Conservation (phyloP, 2,797 vertebrate species). For the Hylomyscus alleni region DNA sequence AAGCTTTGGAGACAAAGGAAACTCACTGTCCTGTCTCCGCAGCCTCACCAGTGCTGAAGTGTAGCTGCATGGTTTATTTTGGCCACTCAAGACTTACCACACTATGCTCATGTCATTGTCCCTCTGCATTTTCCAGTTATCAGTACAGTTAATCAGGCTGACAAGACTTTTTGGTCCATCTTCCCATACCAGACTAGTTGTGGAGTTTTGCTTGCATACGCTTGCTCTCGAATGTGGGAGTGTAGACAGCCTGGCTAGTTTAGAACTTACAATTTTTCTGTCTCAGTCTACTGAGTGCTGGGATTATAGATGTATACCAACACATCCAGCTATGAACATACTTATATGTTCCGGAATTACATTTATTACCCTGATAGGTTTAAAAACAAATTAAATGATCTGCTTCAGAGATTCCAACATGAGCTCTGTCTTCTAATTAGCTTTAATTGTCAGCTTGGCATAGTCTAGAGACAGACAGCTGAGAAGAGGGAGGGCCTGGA, state of each 20-base stretch:
- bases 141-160: background rate
- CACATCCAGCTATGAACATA: background rate
- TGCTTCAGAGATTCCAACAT: background rate
- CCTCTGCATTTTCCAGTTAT: background rate
- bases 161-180: background rate
- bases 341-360: background rate
- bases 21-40: background rate
- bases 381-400: conserved; percentile 9
- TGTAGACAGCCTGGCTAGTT: background rate
- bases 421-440: background rate
- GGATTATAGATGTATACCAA: background rate
- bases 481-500: background rate
- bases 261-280: background rate
- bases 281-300: background rate
- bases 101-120: background rate
- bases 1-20: conserved; percentile 38
- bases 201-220: background rate
- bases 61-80: background rate
- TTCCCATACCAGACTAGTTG: background rate
- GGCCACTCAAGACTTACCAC: background rate
- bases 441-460: background rate
- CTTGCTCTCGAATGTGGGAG: background rate
- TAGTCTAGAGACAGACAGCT: background rate
- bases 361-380: background rate
- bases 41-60: background rate